Evolutionary conservation across 2,797 vertebrate species (phyloP).

Genomic region (Bufotes viridis): DNA sequence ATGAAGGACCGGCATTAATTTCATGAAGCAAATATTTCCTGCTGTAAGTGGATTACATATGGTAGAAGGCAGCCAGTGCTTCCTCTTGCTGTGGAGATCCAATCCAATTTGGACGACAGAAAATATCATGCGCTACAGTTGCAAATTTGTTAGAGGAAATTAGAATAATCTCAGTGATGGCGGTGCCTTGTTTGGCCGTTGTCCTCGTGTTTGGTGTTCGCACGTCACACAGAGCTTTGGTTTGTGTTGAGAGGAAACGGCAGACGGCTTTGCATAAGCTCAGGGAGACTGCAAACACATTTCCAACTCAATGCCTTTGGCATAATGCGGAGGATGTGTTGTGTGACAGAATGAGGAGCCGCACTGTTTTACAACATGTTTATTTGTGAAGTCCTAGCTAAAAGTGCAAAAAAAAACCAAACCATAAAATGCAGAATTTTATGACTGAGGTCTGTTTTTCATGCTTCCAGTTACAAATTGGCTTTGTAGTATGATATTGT

Average conservation of each 20-base stretch:
- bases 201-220: constrained; percentile 15
- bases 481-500: not conserved
- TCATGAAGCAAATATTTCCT: constrained; percentile 54
- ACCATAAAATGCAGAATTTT: constrained; percentile 22
- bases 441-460: not conserved
- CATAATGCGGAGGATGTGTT: constrained; percentile 51
- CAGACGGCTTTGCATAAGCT: constrained; percentile 53
- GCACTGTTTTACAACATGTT: constrained; percentile 45
- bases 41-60: constrained; percentile 54
- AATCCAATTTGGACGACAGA: constrained; percentile 39
- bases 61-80: constrained; percentile 1
- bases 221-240: constrained; percentile 4
- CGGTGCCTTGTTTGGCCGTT: not conserved
- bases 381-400: constrained; percentile 10
- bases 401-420: not conserved
- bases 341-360: constrained; percentile 34
- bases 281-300: constrained; percentile 48
- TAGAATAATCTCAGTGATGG: not conserved
- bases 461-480: not conserved
- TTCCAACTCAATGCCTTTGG: constrained; percentile 39
- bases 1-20: constrained; percentile 43
- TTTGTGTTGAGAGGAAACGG: constrained; percentile 34
- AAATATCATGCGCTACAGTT: not conserved
- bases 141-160: not conserved
- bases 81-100: constrained; percentile 38